Percentiles rank a stretch among this genome's conserved stretches.
Evolutionary conservation across 2,888 invertebrate genomes (phyloP).

Genomic region (Corythucha ciliata): DNA sequence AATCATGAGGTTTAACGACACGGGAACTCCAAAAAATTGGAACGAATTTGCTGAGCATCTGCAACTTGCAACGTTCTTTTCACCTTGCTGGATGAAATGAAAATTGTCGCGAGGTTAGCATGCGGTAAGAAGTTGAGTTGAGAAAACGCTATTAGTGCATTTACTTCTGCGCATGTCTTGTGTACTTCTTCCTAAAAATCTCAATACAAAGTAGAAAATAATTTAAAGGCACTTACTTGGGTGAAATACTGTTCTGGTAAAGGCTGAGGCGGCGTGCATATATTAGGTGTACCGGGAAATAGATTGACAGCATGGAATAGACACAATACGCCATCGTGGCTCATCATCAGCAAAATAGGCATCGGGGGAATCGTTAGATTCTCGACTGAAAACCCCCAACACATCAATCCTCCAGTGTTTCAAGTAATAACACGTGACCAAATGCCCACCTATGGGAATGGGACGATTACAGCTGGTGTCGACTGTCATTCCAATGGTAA

Average conservation of each 20-base stretch:
- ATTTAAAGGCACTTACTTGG: too few species aligned
- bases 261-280: conserved; percentile 55
- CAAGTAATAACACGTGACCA: background rate
- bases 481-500: conserved; percentile 67
- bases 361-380: conserved; percentile 57
- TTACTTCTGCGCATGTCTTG: too few species aligned
- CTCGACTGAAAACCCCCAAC: conserved; percentile 45
- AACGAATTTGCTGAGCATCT: too few species aligned
- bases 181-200: too few species aligned
- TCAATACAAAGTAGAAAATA: too few species aligned
- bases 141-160: too few species aligned
- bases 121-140: too few species aligned
- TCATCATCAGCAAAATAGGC: conserved; percentile 67
- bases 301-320: conserved; percentile 68
- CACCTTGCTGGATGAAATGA: too few species aligned
- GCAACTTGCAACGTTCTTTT: too few species aligned
- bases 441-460: conserved; percentile 51
- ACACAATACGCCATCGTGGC: conserved; percentile 66
- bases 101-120: too few species aligned
- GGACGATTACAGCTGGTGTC: conserved; percentile 60
- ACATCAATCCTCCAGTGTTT: background rate
- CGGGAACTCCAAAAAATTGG: too few species aligned
- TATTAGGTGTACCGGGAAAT: conserved; percentile 47
- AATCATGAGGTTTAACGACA: too few species aligned
- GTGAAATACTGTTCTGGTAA: conserved; percentile 15